These are phyloP conservation scores for Marmota monax DNA, from an alignment of 2,113 vertebrate genomes.

Conservation along the genomic window DNA sequence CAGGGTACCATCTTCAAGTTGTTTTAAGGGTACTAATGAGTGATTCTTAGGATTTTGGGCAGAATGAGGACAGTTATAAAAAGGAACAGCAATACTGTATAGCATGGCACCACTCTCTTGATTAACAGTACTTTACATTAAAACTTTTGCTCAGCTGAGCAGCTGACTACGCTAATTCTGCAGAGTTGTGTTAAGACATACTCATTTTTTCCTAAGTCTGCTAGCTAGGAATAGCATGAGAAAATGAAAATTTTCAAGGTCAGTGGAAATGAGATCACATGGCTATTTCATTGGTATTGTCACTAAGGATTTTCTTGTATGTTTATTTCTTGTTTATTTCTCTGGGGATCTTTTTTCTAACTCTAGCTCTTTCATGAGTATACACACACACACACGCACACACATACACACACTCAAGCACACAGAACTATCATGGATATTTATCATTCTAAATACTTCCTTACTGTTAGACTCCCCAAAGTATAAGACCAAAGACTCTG, in stretches of 20 bases:
- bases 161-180: constrained; percentile 72
- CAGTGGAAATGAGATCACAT: constrained; percentile 39
- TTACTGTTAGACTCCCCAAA: not conserved
- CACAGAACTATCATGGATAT: not conserved
- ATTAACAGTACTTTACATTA: constrained; percentile 71
- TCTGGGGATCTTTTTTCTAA: not conserved
- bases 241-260: constrained; percentile 55
- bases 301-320: not conserved
- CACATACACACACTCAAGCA: not conserved
- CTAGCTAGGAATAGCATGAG: constrained; percentile 61
- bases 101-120: not conserved
- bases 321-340: constrained; percentile 32
- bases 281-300: not conserved
- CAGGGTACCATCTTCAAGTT: not conserved
- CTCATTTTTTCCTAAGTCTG: not conserved
- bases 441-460: not conserved
- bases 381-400: not conserved
- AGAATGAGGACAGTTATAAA: constrained; percentile 78
- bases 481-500: not conserved
- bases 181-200: constrained; percentile 52
- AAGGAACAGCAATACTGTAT: constrained; percentile 32
- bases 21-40: constrained; percentile 67
- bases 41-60: constrained; percentile 71
- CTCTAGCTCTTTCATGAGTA: not conserved
- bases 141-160: constrained; percentile 49